phyloP scores from a whole-genome alignment of 2,888 invertebrate species.

The Auanema sp. region DNA sequence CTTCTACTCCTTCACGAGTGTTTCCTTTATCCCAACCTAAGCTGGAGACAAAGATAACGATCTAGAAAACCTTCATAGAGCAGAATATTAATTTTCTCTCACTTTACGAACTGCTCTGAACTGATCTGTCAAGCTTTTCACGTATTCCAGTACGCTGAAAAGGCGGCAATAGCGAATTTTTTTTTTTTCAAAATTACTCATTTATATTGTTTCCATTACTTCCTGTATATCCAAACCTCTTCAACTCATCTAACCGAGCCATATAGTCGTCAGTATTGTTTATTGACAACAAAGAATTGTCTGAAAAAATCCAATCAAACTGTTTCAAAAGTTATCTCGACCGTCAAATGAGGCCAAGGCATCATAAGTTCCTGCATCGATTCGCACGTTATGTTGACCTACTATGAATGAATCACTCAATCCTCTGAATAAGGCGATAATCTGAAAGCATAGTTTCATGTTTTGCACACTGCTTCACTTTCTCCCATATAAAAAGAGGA shows the following conservation, averaged over 20 bases:
- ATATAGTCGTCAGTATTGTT: constrained; percentile 16
- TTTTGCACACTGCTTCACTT: too few species aligned
- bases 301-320: too few species aligned
- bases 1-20: constrained; percentile 19
- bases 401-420: constrained; percentile 20
- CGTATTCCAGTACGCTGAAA: constrained; percentile 10
- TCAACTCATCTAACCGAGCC: not conserved
- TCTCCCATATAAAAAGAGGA: too few species aligned
- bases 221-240: constrained; percentile 31
- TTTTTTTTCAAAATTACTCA: constrained; percentile 19
- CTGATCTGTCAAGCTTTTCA: not conserved
- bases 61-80: not conserved
- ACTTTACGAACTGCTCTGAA: constrained; percentile 8
- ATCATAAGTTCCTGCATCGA: constrained; percentile 30
- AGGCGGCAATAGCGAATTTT: not conserved
- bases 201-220: constrained; percentile 38
- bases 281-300: constrained; percentile 25
- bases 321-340: constrained; percentile 10
- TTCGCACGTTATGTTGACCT: constrained; percentile 17
- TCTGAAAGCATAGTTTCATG: constrained; percentile 17
- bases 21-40: constrained; percentile 43
- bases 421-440: constrained; percentile 15
- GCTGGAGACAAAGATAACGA: constrained; percentile 29
- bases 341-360: not conserved
- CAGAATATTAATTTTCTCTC: constrained; percentile 2